Evolutionary conservation across 2,888 invertebrate genomes (phyloP).

Genomic region (Pilophorus perplexus): DNA sequence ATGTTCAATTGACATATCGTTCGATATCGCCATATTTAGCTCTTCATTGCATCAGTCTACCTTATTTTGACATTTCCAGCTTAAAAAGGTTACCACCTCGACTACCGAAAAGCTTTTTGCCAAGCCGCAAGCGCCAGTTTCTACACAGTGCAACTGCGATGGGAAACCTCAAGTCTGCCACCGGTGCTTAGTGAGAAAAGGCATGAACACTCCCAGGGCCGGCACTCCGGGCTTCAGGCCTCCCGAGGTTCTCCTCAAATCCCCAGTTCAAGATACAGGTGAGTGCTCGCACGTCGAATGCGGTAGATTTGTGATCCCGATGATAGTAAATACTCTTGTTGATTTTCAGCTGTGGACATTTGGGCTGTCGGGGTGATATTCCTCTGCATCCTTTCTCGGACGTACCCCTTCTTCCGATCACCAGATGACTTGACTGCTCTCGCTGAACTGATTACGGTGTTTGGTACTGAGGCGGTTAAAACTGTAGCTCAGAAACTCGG

Average conservation of each 20-base stretch:
- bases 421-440: slow-evolving; percentile 74
- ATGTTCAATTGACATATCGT: too few species aligned
- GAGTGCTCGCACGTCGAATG: too few species aligned
- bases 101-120: slow-evolving; percentile 33
- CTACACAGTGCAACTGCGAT: slow-evolving; percentile 61
- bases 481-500: slow-evolving; percentile 67
- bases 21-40: too few species aligned
- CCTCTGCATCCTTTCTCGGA: slow-evolving; percentile 69
- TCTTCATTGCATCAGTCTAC: neutral
- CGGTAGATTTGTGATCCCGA: too few species aligned
- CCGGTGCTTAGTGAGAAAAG: slow-evolving; percentile 63
- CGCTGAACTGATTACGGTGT: slow-evolving; percentile 76
- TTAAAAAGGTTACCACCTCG: slow-evolving; percentile 2
- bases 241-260: slow-evolving; percentile 79
- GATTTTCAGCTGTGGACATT: slow-evolving; percentile 70
- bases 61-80: too few species aligned
- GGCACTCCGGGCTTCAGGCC: slow-evolving; percentile 89
- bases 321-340: too few species aligned
- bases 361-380: slow-evolving; percentile 88
- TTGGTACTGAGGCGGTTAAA: slow-evolving; percentile 69
- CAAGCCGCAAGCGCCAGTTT: slow-evolving; percentile 31
- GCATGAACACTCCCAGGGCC: slow-evolving; percentile 73
- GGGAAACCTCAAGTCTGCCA: slow-evolving; percentile 67
- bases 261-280: slow-evolving; percentile 73
- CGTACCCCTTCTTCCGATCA: slow-evolving; percentile 82